Conservation (phyloP, 1,140 invertebrate species). For the Ips typographus region DNA sequence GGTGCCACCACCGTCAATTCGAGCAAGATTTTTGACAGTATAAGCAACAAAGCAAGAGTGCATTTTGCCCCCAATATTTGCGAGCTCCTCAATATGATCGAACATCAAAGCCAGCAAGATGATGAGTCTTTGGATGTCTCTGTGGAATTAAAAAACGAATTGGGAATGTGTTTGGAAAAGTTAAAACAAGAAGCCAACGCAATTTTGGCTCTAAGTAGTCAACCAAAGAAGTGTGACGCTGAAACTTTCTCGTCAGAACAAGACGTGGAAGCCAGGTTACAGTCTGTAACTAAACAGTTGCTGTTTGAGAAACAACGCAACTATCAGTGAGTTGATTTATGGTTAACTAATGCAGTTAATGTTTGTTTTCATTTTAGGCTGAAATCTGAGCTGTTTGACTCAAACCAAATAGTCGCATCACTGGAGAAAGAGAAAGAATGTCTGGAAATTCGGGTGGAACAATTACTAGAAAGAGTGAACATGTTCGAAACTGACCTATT, state of each 20-base stretch:
- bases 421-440: constrained; percentile 58
- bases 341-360: constrained; percentile 1
- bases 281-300: constrained; percentile 41
- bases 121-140: constrained; percentile 52
- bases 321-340: constrained; percentile 43
- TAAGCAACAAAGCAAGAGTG: constrained; percentile 56
- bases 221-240: constrained; percentile 32
- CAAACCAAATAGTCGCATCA: constrained; percentile 54
- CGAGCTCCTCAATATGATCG: constrained; percentile 62
- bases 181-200: constrained; percentile 67
- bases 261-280: constrained; percentile 27
- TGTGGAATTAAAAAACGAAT: constrained; percentile 59
- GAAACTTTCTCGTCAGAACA: constrained; percentile 2
- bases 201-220: constrained; percentile 61
- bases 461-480: constrained; percentile 58
- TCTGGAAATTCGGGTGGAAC: constrained; percentile 59
- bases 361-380: constrained; percentile 11
- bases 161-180: constrained; percentile 65
- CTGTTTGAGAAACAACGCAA: constrained; percentile 38
- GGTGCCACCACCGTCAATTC: constrained; percentile 26
- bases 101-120: constrained; percentile 53
- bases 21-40: constrained; percentile 34
- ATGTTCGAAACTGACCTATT: constrained; percentile 58
- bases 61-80: constrained; percentile 70
- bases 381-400: constrained; percentile 44